phyloP scores from a whole-genome alignment of 2,888 invertebrate species.

The Nemoura dubitans region DNA sequence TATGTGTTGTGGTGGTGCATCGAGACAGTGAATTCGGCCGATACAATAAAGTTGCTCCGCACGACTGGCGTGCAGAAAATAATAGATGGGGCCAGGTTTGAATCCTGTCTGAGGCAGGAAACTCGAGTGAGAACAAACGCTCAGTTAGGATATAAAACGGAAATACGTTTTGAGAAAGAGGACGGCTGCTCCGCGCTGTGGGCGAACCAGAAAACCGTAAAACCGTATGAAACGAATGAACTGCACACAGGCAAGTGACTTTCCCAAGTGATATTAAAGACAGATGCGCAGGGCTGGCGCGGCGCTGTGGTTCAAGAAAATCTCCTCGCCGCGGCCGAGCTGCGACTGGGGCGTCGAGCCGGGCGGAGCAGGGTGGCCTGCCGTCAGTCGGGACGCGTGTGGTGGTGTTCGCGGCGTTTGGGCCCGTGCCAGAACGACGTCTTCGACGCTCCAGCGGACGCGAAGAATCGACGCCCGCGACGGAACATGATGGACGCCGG shows the following conservation, averaged over 20 bases:
- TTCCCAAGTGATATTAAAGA: slow-evolving; percentile 35
- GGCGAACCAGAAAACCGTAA: neutral
- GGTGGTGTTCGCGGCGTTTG: neutral
- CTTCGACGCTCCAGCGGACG: slow-evolving; percentile 41
- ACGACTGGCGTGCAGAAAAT: neutral
- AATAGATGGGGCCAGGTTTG: slow-evolving; percentile 37
- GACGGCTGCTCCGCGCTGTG: neutral
- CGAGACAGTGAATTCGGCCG: neutral
- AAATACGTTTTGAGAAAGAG: slow-evolving; percentile 33
- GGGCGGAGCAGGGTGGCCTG: slow-evolving; percentile 3
- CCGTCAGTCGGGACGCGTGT: neutral
- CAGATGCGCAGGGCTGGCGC: neutral
- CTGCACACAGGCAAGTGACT: slow-evolving; percentile 7
- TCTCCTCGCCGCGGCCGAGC: neutral
- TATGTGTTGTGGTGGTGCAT: neutral
- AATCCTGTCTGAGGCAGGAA: slow-evolving; percentile 36
- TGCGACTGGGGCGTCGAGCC: neutral
- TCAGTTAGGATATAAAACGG: slow-evolving; percentile 19
- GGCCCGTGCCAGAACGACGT: neutral
- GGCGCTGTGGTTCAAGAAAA: slow-evolving; percentile 1
- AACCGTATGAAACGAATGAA: neutral
- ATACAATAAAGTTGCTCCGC: neutral
- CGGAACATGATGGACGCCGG: slow-evolving; percentile 43
- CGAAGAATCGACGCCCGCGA: slow-evolving; percentile 40
- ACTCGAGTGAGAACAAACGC: slow-evolving; percentile 34